Conservation (phyloP, 1,140 invertebrate genomes). For the Bombus sylvicola region DNA sequence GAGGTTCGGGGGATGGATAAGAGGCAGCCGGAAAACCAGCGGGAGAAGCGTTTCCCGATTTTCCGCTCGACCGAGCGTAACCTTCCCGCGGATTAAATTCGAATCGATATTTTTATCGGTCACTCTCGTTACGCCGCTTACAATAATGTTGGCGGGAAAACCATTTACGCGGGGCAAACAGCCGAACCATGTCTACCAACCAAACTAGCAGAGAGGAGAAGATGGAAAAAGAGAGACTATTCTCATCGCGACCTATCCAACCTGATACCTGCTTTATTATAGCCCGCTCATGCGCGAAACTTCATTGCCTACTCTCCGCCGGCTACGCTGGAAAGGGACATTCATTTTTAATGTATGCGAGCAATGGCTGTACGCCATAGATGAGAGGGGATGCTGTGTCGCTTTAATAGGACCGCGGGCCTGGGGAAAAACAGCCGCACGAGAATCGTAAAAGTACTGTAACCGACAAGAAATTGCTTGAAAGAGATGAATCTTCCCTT, state of each 20-base stretch:
- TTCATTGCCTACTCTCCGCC: constrained; percentile 42
- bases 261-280: constrained; percentile 71
- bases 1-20: constrained; percentile 20
- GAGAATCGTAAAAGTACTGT: constrained; percentile 29
- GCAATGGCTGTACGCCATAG: constrained; percentile 12
- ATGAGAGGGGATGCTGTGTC: background rate
- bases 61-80: constrained; percentile 48
- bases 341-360: constrained; percentile 45
- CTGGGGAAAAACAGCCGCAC: constrained; percentile 27
- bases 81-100: constrained; percentile 57
- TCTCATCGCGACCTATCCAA: constrained; percentile 13
- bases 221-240: background rate
- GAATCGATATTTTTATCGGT: constrained; percentile 65
- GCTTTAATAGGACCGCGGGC: constrained; percentile 12
- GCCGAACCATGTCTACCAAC: background rate
- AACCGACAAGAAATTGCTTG: constrained; percentile 26
- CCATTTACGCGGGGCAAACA: constrained; percentile 13
- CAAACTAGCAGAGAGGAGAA: no score
- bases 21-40: constrained; percentile 25
- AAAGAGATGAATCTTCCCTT: constrained; percentile 16
- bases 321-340: background rate
- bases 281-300: constrained; percentile 35
- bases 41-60: constrained; percentile 50
- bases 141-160: constrained; percentile 31
- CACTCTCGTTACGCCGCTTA: constrained; percentile 48